Percentiles rank a stretch among this genome's conserved stretches.
Conservation (phyloP, 2,888 invertebrate genomes). For the Monochamus alternatus region DNA sequence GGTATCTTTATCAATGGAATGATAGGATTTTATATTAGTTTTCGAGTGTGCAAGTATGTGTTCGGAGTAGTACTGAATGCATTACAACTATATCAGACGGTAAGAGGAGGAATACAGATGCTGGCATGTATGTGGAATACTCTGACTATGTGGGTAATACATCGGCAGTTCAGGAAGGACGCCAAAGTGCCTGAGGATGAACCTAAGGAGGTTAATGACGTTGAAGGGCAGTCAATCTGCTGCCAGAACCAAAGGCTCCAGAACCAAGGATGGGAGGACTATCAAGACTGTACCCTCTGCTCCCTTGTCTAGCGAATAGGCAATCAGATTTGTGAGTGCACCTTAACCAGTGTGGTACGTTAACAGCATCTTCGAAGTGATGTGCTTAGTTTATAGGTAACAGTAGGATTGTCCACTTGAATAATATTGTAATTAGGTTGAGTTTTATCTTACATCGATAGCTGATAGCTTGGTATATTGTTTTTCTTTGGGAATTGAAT, state of each 20-base stretch:
- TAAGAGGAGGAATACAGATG: constrained; percentile 37
- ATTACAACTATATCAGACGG: constrained; percentile 38
- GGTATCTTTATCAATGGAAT: constrained; percentile 41
- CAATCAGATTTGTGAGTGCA: neutral
- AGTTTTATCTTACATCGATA: neutral
- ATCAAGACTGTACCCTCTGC: neutral
- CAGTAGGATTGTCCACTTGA: neutral
- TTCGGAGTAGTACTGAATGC: constrained; percentile 39
- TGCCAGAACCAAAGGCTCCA: neutral
- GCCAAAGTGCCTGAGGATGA: neutral
- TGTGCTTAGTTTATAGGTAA: no score
- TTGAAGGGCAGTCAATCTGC: neutral
- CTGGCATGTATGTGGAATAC: constrained; percentile 40
- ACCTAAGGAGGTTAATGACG: neutral
- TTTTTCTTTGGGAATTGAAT: neutral
- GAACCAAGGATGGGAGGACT: neutral
- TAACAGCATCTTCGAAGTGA: no score
- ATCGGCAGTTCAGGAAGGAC: neutral
- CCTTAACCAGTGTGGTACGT: neutral
- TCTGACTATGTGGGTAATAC: constrained; percentile 39
- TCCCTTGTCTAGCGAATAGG: neutral
- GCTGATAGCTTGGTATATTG: neutral
- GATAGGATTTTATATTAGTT: constrained; percentile 44
- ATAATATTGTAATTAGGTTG: neutral
- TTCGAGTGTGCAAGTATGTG: constrained; percentile 34